Conservation (phyloP, 2,113 vertebrate species). For the Triplophysa siluroides region DNA sequence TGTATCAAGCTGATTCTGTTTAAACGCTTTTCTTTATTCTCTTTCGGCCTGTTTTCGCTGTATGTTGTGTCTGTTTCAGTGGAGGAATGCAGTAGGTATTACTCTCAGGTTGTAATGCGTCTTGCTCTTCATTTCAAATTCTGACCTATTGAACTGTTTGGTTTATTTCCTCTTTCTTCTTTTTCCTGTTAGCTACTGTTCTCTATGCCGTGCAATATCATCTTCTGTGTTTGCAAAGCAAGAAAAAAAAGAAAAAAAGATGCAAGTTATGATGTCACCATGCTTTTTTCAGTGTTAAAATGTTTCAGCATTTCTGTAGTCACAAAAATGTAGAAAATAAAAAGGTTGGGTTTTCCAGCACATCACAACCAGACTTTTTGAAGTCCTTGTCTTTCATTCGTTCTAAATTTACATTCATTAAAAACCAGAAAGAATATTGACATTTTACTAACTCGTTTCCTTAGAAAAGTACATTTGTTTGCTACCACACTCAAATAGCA, state of each 20-base stretch:
- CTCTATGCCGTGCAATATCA: conserved; percentile 97
- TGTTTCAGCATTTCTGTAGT: conserved; percentile 99
- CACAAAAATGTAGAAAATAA: conserved; percentile 97
- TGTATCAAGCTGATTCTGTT: conserved; percentile 31
- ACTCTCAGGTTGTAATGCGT: conserved; percentile 82
- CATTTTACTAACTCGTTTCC: too few relatives aligned
- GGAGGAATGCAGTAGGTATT: conserved; percentile 78
- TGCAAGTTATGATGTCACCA: conserved; percentile 94
- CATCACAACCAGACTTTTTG: conserved; percentile 80
- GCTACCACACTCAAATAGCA: too few relatives aligned
- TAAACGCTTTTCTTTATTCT: conserved; percentile 42
- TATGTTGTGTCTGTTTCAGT: conserved; percentile 72
- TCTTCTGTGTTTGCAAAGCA: conserved; percentile 97
- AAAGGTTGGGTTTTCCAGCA: conserved; percentile 98
- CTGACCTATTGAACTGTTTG: conserved; percentile 55
- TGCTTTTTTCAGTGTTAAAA: conserved; percentile 96
- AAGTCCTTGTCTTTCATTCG: conserved; percentile 2
- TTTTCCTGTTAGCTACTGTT: conserved; percentile 82
- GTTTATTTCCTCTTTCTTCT: conserved; percentile 67
- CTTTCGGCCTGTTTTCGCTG: conserved; percentile 67
- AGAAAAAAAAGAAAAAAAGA: conserved; percentile 80
- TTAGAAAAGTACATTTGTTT: too few relatives aligned
- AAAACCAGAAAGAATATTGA: too few relatives aligned
- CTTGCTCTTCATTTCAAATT: conserved; percentile 74
- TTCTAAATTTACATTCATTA: background rate